These are phyloP conservation scores for Coptodon rendalli DNA, from an alignment of 2,113 vertebrate genomes.

Conservation along the genomic window DNA sequence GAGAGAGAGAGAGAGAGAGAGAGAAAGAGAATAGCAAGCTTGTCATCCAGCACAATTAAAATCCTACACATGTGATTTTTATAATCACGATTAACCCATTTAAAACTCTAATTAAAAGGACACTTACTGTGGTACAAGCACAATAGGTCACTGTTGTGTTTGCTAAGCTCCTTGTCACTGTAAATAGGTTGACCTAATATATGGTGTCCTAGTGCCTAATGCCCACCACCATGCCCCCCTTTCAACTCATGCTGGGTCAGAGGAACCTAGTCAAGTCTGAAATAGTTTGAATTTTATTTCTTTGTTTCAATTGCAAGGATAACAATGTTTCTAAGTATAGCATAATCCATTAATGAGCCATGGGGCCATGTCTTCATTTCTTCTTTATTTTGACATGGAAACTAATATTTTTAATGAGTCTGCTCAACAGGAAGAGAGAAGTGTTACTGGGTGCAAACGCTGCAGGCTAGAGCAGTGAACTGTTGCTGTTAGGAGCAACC, in stretches of 20 bases:
- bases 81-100: slow-evolving; percentile 53
- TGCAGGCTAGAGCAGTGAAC: neutral
- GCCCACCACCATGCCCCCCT: slow-evolving; percentile 5
- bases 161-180: slow-evolving; percentile 57
- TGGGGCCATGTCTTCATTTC: slow-evolving; percentile 14
- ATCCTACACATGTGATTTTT: slow-evolving; percentile 62
- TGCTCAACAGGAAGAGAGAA: neutral
- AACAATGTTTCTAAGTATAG: neutral
- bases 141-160: slow-evolving; percentile 52
- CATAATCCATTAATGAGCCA: slow-evolving; percentile 4
- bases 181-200: slow-evolving; percentile 55
- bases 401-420: slow-evolving; percentile 44
- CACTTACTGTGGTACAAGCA: slow-evolving; percentile 27
- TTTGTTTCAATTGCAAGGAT: neutral
- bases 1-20: neutral
- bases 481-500: neutral
- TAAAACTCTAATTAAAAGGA: slow-evolving; percentile 44
- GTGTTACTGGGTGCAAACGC: slow-evolving; percentile 26
- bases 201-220: slow-evolving; percentile 55
- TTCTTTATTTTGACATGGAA: slow-evolving; percentile 32
- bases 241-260: neutral
- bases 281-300: neutral
- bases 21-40: slow-evolving; percentile 14
- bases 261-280: neutral
- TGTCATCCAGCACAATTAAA: slow-evolving; percentile 30